phyloP scores from a whole-genome alignment of 2,113 vertebrate genomes.

The crab-eating macaque (Macaca fascicularis) region T2T-MFA8v1.1 NC_088380.1:6725001-6725500 shows the following conservation, averaged over 20 bases:
- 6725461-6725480: no score
- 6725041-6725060: fast-evolving
- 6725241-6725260: fast-evolving
- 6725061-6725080: neutral
- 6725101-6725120: neutral
- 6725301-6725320: neutral
- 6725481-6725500: no score
- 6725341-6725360: neutral
- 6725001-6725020: neutral
- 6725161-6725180: neutral
- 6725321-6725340: neutral
- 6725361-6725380: fast-evolving
- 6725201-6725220: fast-evolving
- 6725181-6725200: fast-evolving
- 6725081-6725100: neutral
- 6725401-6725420: fast-evolving
- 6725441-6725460: neutral
- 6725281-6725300: neutral
- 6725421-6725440: fast-evolving
- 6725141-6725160: neutral
- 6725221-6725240: neutral
- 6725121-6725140: fast-evolving
- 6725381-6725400: no score
- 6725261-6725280: neutral
- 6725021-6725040: no score